Conservation (phyloP, 1,140 invertebrate genomes). For the Potamilus streckersoni region DNA sequence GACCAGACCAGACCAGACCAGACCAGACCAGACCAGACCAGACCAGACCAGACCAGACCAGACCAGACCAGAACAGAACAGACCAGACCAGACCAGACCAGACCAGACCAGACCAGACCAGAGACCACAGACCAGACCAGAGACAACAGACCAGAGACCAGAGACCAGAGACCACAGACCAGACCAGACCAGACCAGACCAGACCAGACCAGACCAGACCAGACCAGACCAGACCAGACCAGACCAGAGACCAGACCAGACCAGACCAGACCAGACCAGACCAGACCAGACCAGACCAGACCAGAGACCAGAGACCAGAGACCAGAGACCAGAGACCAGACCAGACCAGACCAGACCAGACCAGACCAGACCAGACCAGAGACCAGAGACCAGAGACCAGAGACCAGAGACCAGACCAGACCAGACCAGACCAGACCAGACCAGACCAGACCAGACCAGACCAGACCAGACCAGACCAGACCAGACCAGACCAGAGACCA, state of each 20-base stretch:
- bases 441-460: conserved; percentile 18
- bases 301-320: too few relatives aligned
- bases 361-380: too few relatives aligned
- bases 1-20: conserved; percentile 7
- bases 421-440: conserved; percentile 21
- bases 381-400: too few relatives aligned
- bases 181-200: conserved; percentile 55
- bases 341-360: too few relatives aligned
- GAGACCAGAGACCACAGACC: too few relatives aligned
- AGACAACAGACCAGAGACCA: conserved; percentile 42
- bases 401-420: too few relatives aligned
- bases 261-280: too few relatives aligned
- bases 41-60: conserved; percentile 7
- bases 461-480: conserved; percentile 20
- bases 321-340: too few relatives aligned
- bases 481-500: conserved; percentile 32
- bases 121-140: too few relatives aligned
- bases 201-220: conserved; percentile 57
- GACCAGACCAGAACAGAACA: conserved; percentile 6
- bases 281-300: too few relatives aligned
- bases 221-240: conserved; percentile 54
- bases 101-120: conserved; percentile 7
- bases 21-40: conserved; percentile 10
- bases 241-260: too few relatives aligned
- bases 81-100: conserved; percentile 7